Evolutionary conservation across 2,113 vertebrate genomes (phyloP).

Genomic region (Charina bottae): DNA sequence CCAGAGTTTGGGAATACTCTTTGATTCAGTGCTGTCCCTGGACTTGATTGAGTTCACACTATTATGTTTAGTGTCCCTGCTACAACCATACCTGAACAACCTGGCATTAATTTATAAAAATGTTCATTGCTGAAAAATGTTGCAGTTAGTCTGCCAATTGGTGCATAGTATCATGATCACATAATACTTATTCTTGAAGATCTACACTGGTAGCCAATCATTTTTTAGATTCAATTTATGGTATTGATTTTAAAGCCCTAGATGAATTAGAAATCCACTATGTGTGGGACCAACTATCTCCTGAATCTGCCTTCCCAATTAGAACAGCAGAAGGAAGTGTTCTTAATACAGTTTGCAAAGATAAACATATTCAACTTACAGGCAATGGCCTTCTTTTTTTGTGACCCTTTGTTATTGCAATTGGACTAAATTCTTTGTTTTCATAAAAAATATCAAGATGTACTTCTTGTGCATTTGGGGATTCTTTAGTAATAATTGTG

Average conservation of each 20-base stretch:
- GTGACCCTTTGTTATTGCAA: background rate
- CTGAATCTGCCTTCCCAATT: background rate
- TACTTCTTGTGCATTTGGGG: too few relatives aligned
- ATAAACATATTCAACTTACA: background rate
- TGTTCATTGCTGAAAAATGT: background rate
- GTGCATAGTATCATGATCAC: background rate
- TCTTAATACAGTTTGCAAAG: background rate
- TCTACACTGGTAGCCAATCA: background rate
- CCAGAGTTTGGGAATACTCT: background rate
- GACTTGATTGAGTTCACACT: background rate
- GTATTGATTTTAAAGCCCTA: background rate
- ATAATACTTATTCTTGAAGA: background rate
- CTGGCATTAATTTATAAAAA: background rate
- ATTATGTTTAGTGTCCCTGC: background rate
- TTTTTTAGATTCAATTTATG: background rate
- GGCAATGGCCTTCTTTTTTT: background rate
- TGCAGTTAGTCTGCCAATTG: background rate
- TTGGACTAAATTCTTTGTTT: background rate
- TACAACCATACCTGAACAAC: background rate
- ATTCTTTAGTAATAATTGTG: too few relatives aligned
- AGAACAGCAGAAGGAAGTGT: background rate
- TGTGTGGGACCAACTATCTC: background rate
- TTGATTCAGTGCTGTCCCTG: background rate
- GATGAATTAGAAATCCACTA: background rate
- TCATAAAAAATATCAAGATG: too few relatives aligned